Conservation (phyloP, 2,797 vertebrate genomes). For the Pseudomugil tenellus region DNA sequence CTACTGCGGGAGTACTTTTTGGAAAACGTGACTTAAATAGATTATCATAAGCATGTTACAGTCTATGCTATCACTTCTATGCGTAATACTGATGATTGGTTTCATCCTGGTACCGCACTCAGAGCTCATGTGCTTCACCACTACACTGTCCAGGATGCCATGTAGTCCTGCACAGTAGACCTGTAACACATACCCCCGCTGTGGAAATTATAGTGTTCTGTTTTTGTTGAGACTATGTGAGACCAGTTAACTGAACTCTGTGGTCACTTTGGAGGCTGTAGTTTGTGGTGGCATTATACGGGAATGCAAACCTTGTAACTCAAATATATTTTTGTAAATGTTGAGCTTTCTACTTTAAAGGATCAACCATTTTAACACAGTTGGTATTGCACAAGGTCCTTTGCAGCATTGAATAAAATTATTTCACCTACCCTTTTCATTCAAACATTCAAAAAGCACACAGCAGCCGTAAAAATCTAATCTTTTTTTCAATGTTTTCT, state of each 20-base stretch:
- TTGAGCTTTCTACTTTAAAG: constrained; percentile 23
- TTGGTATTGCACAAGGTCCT: background rate
- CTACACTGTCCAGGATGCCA: background rate
- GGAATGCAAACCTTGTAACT: constrained; percentile 55
- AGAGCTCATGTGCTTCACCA: constrained; percentile 2
- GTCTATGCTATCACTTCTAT: background rate
- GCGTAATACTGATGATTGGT: background rate
- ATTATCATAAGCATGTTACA: constrained; percentile 1
- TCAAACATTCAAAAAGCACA: background rate
- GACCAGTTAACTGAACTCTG: constrained; percentile 32
- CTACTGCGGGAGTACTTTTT: too few relatives aligned
- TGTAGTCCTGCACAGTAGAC: background rate
- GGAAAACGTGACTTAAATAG: background rate
- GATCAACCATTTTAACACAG: constrained; percentile 10
- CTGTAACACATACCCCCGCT: constrained; percentile 16
- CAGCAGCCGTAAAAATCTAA: background rate
- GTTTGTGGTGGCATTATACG: constrained; percentile 55
- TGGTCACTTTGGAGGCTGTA: constrained; percentile 47
- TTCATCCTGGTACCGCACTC: background rate
- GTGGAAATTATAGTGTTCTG: constrained; percentile 37
- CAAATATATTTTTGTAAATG: constrained; percentile 36
- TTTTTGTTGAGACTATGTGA: constrained; percentile 61
- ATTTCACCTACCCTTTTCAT: background rate
- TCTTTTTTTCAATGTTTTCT: constrained; percentile 24
- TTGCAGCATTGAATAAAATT: background rate